Evolutionary conservation across 2,888 invertebrate species (phyloP).

Genomic region (Plebejus anna): DNA sequence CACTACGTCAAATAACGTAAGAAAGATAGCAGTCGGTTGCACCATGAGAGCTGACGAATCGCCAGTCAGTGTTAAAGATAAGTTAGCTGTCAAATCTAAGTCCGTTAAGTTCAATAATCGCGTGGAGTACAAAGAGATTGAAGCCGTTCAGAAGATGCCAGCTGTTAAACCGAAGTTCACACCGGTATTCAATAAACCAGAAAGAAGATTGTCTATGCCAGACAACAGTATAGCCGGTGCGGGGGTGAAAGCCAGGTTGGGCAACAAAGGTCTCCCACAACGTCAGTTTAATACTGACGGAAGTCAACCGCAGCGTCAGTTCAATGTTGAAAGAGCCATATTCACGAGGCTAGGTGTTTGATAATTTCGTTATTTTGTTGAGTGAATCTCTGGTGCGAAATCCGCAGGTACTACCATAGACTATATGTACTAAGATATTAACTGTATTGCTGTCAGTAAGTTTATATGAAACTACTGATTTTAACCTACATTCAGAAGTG

Average conservation of each 20-base stretch:
- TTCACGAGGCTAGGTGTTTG: constrained; percentile 66
- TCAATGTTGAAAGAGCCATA: constrained; percentile 60
- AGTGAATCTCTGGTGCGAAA: constrained; percentile 20
- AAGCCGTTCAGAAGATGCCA: constrained; percentile 41
- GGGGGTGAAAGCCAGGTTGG: constrained; percentile 61
- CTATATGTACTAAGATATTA: not conserved
- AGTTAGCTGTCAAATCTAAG: constrained; percentile 60
- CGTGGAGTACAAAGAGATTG: constrained; percentile 71
- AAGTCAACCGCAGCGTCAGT: not conserved
- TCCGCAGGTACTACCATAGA: not conserved
- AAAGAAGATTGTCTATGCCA: constrained; percentile 65
- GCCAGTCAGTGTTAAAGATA: constrained; percentile 65
- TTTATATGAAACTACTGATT: not conserved
- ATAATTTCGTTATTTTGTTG: constrained; percentile 37
- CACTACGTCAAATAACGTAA: constrained; percentile 55
- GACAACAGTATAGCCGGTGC: constrained; percentile 43
- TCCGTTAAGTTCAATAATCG: constrained; percentile 71
- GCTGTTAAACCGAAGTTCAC: constrained; percentile 42
- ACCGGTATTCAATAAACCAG: constrained; percentile 67
- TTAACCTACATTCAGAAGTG: not conserved
- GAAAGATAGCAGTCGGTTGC: constrained; percentile 56
- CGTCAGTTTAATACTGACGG: not conserved
- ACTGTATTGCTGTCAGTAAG: not conserved
- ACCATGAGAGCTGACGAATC: constrained; percentile 73
- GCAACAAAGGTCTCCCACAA: constrained; percentile 46